These are phyloP conservation scores for Hippopotamyrus pictus DNA, from an alignment of 2,797 vertebrate species.

Conservation along the genomic window DNA sequence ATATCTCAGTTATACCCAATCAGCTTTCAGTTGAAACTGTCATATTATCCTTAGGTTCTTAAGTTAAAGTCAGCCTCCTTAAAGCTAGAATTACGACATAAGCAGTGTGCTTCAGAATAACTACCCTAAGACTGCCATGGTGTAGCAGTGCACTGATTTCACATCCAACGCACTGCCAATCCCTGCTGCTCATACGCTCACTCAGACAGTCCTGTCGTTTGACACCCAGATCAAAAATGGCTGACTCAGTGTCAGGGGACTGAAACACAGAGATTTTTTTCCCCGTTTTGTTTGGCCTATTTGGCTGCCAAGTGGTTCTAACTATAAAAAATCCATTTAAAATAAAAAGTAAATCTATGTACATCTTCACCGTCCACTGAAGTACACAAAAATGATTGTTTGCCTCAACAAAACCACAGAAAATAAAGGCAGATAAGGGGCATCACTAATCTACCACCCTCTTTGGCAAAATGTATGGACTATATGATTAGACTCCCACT, in stretches of 20 bases:
- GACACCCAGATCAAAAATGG: background rate
- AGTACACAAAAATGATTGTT: background rate
- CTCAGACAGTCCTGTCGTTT: background rate
- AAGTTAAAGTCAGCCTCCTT: background rate
- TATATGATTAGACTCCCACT: background rate
- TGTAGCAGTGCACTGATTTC: background rate
- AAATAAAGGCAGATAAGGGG: constrained; percentile 2
- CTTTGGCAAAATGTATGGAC: constrained; percentile 12
- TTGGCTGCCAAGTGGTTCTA: constrained; percentile 15
- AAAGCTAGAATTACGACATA: background rate
- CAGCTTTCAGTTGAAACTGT: constrained; percentile 5
- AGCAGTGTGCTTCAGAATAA: background rate
- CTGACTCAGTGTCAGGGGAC: background rate
- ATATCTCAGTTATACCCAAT: background rate
- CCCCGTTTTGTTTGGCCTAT: constrained; percentile 9
- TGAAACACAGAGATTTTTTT: background rate
- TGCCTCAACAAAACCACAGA: background rate
- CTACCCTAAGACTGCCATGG: background rate
- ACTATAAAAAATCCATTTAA: constrained; percentile 7
- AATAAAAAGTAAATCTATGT: constrained; percentile 15
- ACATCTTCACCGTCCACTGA: constrained; percentile 2
- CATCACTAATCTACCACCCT: background rate
- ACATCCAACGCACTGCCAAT: background rate
- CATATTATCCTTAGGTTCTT: constrained; percentile 11
- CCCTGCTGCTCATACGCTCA: background rate